Conservation (phyloP, 92 coral and sea anemone species). For the Bergia sp. region DNA sequence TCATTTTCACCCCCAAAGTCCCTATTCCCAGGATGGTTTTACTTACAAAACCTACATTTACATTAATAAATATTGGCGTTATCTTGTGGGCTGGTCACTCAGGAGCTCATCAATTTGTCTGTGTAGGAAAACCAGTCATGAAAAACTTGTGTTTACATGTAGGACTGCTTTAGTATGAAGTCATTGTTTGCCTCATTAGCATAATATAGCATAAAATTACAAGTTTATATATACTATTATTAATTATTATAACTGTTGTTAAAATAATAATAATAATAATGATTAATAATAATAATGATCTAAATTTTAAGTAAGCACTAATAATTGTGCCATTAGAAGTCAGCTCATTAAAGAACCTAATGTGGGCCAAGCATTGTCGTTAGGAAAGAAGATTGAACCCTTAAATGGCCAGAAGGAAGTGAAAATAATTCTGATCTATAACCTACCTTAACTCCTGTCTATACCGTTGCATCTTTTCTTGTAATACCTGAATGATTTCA, state of each 20-base stretch:
- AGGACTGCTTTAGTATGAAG: too few relatives aligned
- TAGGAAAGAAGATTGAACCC: neutral
- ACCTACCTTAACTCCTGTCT: conserved; percentile 73
- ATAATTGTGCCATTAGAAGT: too few relatives aligned
- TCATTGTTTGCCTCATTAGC: too few relatives aligned
- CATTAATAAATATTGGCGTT: neutral
- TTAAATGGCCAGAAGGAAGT: neutral
- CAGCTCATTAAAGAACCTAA: too few relatives aligned
- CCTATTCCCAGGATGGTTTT: too few relatives aligned
- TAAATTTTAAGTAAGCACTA: too few relatives aligned
- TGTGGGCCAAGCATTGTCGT: neutral
- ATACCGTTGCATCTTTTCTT: conserved; percentile 72
- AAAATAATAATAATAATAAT: too few relatives aligned
- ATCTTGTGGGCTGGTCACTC: conserved; percentile 24
- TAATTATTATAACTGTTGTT: too few relatives aligned
- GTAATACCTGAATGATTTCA: conserved; percentile 74
- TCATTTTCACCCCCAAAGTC: too few relatives aligned
- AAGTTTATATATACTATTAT: too few relatives aligned
- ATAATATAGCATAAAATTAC: too few relatives aligned
- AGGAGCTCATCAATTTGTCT: conserved; percentile 27
- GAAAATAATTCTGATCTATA: neutral
- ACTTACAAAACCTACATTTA: neutral
- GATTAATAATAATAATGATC: too few relatives aligned
- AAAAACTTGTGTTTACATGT: neutral
- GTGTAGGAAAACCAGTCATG: neutral